phyloP scores from a whole-genome alignment of 2,797 vertebrate genomes.

The Galaxias olidus region DNA sequence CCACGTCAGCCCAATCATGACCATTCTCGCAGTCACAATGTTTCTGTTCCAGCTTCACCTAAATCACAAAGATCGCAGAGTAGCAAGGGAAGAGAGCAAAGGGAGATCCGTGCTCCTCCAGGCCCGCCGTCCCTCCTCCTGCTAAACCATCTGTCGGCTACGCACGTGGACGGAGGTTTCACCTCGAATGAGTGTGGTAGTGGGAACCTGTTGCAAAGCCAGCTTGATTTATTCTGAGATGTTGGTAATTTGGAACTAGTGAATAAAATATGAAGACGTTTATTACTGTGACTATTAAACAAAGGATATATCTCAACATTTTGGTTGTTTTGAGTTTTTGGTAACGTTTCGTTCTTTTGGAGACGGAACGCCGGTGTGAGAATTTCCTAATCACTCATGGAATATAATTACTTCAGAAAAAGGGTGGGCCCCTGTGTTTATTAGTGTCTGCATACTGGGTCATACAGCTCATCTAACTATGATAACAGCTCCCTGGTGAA shows the following conservation, averaged over 20 bases:
- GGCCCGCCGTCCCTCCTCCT: no score
- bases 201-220: not conserved
- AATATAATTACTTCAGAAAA: not conserved
- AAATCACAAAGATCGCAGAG: no score
- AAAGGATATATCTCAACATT: not conserved
- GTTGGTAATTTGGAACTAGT: not conserved
- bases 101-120: no score
- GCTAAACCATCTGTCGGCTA: no score
- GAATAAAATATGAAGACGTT: not conserved
- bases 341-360: no score
- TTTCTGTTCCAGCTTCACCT: no score
- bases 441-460: not conserved
- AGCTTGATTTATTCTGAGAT: not conserved
- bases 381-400: not conserved
- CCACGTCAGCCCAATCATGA: not conserved
- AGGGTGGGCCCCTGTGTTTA: not conserved
- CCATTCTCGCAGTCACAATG: no score
- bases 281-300: constrained; percentile 5
- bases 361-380: no score
- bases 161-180: no score
- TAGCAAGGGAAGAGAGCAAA: no score
- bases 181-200: not conserved
- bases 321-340: not conserved
- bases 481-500: not conserved
- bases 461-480: constrained; percentile 3